phyloP scores from a whole-genome alignment of 1,140 invertebrate species.

The Eufriesea mexicana region DNA sequence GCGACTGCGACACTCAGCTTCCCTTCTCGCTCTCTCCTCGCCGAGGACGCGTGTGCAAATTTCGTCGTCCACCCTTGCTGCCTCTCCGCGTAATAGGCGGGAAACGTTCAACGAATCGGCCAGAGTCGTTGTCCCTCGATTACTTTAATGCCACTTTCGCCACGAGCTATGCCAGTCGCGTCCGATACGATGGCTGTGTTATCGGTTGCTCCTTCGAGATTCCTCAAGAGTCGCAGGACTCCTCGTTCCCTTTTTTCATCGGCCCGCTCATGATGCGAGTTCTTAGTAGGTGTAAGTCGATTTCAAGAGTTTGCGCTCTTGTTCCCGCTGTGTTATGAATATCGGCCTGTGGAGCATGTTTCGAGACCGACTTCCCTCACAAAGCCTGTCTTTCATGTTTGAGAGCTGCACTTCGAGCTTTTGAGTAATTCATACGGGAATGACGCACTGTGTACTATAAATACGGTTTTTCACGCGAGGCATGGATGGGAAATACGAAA shows the following conservation, averaged over 20 bases:
- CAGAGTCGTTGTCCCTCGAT: background rate
- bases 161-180: background rate
- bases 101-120: background rate
- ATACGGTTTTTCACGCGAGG: background rate
- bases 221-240: too few species aligned
- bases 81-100: background rate
- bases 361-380: background rate
- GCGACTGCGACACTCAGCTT: constrained; percentile 35
- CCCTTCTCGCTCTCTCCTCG: background rate
- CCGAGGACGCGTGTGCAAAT: constrained; percentile 12
- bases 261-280: background rate
- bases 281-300: background rate
- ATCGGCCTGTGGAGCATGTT: background rate
- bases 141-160: background rate
- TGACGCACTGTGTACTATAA: background rate
- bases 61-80: background rate
- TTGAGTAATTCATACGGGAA: constrained; percentile 15
- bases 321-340: background rate
- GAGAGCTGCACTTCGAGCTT: constrained; percentile 5
- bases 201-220: background rate
- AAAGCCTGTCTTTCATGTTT: constrained; percentile 17
- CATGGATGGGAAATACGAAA: background rate
- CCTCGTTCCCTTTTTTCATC: too few species aligned
- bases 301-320: background rate
- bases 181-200: background rate